Base-by-base conservation (phyloP, 2,888 invertebrate species). In the Monoplex corrugatus region DNA sequence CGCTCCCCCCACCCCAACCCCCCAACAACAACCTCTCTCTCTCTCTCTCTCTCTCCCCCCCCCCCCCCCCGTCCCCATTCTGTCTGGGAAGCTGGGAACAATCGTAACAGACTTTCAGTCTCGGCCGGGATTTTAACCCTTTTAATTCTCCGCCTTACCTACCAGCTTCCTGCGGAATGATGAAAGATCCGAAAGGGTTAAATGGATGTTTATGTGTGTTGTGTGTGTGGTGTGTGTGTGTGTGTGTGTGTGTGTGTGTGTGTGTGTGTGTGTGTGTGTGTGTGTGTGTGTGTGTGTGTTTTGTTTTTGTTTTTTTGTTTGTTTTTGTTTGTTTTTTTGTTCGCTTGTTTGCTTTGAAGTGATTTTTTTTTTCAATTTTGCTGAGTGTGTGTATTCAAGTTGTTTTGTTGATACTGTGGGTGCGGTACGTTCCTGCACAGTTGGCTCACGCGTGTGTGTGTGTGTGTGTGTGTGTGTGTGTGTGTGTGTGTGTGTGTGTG, bases 21-120 rank as follows among this genome's bases (percentile, higher is more conserved):
- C 84, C 44, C 84, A 43, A n/a, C n/a, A n/a, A n/a, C 86, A 2
- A 23, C 38, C 86, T 86, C 86, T 86, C 86, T 86, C 68, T 68
- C 63, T 63, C 86, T 68, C 86, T 86, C 86, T 68, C 86, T 86
- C 86, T 86, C 68, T 68, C 86, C 23, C 63, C 19, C n/a, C n/a
- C 40, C 1, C 13, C 6, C 75, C 32, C 35, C 75, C 32, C 35
- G 8, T 32, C 13, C 35, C 5, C 35, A 32, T 35, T 10, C 5
- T 19, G n/a, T 10, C 13, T 19, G 68, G 5, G 68, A 5, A 68
- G 68, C 5, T 23, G n/a, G 19, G 68, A 68, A 68, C 16, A 68
- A 5, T 28, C 5, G 5, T 68, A 5, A 28, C 5, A 5, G 5
- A 5, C 28, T 16, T 28, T 68, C 19, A 16, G 19, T 28, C 28